A percentile compares a stretch with the other conserved stretches of the same genome.
Evolutionary conservation across 2,113 vertebrate genomes (phyloP).

Genomic region (Okapia johnstoni): DNA sequence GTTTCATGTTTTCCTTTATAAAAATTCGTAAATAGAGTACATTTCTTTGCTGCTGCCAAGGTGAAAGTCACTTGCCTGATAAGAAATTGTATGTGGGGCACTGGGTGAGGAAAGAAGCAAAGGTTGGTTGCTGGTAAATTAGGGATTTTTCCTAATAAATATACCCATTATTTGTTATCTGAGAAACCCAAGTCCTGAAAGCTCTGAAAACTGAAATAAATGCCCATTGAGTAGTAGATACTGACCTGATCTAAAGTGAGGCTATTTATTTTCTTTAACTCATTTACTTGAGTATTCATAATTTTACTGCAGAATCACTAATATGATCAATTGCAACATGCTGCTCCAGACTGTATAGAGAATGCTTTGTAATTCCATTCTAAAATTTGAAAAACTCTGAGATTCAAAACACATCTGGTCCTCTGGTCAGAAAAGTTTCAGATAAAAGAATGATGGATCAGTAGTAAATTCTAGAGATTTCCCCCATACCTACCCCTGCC

Average conservation of each 20-base stretch:
- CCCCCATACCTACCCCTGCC: too few species aligned
- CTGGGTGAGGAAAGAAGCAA: not conserved
- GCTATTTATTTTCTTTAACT: not conserved
- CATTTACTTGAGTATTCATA: not conserved
- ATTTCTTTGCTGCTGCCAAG: not conserved
- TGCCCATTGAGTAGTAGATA: not conserved
- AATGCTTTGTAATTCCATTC: not conserved
- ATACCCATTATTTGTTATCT: not conserved
- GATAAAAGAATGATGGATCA: not conserved
- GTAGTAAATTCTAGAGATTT: not conserved
- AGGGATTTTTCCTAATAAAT: not conserved
- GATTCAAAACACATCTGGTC: not conserved
- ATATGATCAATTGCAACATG: not conserved
- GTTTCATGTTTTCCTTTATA: not conserved
- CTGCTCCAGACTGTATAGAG: not conserved
- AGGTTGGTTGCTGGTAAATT: not conserved
- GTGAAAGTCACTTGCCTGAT: not conserved
- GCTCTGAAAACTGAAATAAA: not conserved
- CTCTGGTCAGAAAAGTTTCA: not conserved
- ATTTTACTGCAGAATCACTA: not conserved
- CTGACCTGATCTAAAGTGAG: not conserved
- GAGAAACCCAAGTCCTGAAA: not conserved
- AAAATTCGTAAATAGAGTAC: not conserved
- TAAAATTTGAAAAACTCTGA: not conserved
- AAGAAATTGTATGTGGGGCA: not conserved